A percentile compares a stretch with the other conserved stretches of the same genome.
Conservation (phyloP, 2,888 invertebrate genomes). For the Syrista parreyssii region DNA sequence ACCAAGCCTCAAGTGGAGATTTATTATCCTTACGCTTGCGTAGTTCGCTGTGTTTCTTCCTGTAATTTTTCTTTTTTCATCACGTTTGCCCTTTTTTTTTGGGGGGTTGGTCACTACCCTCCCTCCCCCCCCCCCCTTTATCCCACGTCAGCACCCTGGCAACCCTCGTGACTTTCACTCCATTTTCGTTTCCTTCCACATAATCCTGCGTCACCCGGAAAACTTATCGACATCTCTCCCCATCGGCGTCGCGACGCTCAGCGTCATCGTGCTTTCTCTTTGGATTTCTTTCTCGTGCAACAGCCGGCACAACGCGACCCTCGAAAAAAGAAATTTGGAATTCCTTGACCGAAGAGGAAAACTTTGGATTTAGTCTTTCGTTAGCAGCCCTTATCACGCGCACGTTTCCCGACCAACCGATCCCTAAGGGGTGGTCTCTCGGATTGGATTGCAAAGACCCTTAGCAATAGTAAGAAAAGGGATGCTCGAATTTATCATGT, state of each 20-base stretch:
- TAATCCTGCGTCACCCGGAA: not conserved
- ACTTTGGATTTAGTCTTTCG: not conserved
- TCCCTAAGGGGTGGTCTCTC: not conserved
- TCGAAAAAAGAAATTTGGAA: not conserved
- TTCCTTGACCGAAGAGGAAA: not conserved
- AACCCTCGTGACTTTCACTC: not conserved
- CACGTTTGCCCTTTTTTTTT: not conserved
- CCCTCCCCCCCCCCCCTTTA: not conserved
- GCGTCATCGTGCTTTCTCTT: not conserved
- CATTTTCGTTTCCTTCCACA: not conserved
- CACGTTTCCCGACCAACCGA: not conserved
- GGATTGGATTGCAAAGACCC: not conserved
- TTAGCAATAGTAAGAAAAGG: not conserved
- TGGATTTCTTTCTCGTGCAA: not conserved
- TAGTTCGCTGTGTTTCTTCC: not conserved
- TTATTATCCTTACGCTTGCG: conserved; percentile 4
- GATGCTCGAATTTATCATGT: not conserved
- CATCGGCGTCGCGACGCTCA: not conserved
- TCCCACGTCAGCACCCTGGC: not conserved
- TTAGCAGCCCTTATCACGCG: not conserved
- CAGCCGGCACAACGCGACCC: not conserved
- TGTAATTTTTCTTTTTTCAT: not conserved
- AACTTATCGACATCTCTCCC: not conserved
- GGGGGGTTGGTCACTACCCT: not conserved
- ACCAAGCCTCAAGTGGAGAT: not conserved